Evolutionary conservation across 2,888 invertebrate genomes (phyloP).

Genomic region (Philonicus albiceps): DNA sequence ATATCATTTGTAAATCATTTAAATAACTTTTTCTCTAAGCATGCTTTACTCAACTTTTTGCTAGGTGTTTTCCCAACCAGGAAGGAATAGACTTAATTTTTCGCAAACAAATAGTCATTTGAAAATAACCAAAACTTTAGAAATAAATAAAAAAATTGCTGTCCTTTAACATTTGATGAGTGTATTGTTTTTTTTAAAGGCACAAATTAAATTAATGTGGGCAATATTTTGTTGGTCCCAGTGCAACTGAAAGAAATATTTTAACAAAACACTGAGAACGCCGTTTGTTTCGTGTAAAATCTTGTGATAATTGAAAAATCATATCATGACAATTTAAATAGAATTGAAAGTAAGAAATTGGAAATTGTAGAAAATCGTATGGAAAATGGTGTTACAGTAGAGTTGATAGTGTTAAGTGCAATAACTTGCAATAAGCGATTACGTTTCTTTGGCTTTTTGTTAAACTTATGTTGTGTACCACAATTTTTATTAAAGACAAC

Average conservation of each 20-base stretch:
- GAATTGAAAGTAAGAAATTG: not conserved
- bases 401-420: constrained; percentile 32
- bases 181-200: not conserved
- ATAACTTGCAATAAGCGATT: constrained; percentile 34
- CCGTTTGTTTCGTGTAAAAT: not conserved
- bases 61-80: too few species aligned
- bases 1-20: too few species aligned
- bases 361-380: not conserved
- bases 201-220: not conserved
- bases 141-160: not conserved
- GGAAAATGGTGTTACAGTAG: not conserved
- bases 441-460: constrained; percentile 24
- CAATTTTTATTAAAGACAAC: constrained; percentile 30
- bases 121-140: too few species aligned
- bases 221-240: not conserved
- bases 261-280: not conserved
- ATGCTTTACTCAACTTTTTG: too few species aligned
- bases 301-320: constrained; percentile 41
- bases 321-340: constrained; percentile 40
- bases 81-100: too few species aligned
- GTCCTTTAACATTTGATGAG: not conserved
- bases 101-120: too few species aligned
- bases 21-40: too few species aligned
- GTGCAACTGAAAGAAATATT: not conserved
- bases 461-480: not conserved